phyloP scores from a whole-genome alignment of 2,113 vertebrate genomes.

The Gorsachius goisagi region DNA sequence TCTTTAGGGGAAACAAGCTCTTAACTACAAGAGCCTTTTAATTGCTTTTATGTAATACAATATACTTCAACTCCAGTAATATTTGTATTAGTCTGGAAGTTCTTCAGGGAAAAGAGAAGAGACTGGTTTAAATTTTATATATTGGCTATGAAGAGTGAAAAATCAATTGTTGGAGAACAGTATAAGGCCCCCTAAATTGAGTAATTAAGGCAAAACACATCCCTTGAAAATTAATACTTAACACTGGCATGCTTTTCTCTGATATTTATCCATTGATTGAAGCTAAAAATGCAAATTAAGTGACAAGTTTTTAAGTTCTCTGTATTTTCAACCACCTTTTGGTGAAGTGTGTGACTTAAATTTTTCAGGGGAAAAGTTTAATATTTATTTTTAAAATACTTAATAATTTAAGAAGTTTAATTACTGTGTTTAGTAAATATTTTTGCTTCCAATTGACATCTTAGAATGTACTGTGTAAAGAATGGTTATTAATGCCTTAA shows the following conservation, averaged over 20 bases:
- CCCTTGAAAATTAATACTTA: background rate
- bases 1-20: background rate
- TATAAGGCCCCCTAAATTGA: background rate
- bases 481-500: background rate
- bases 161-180: background rate
- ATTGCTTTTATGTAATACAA: background rate
- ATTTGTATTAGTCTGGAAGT: background rate
- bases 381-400: background rate
- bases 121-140: background rate
- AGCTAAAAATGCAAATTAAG: background rate
- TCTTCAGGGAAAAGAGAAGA: background rate
- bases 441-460: background rate
- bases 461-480: background rate
- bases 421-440: background rate
- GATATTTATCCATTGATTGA: background rate
- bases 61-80: background rate
- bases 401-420: background rate
- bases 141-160: background rate
- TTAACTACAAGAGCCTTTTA: background rate
- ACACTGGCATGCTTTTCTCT: background rate
- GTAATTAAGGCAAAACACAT: background rate
- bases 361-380: background rate
- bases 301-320: background rate
- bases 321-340: background rate
- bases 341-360: background rate